A percentile compares a stretch with the other conserved stretches of the same genome.
Evolutionary conservation across 2,797 vertebrate species (phyloP).

Genomic region (Aphelocoma californica): DNA sequence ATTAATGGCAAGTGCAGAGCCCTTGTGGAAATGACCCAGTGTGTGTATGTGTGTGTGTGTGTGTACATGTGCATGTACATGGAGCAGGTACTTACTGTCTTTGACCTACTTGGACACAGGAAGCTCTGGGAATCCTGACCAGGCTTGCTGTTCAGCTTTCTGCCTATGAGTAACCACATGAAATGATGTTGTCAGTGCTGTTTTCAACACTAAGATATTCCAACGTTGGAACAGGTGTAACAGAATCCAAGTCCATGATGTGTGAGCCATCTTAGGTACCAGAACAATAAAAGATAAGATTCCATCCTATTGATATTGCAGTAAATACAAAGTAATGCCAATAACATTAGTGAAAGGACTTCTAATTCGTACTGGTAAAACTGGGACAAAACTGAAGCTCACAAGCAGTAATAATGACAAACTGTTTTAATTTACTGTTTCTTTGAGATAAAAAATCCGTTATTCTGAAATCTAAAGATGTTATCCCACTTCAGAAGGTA

Average conservation of each 20-base stretch:
- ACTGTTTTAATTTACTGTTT: background rate
- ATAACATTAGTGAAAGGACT: background rate
- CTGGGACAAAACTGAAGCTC: background rate
- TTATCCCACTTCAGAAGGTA: background rate
- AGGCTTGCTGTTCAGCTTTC: background rate
- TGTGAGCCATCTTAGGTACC: background rate
- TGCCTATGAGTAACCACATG: background rate
- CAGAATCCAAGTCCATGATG: background rate
- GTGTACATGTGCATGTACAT: fast-evolving
- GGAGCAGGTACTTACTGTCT: background rate
- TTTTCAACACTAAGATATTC: background rate
- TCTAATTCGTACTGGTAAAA: background rate
- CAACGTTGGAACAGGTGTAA: background rate
- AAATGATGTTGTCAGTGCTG: background rate
- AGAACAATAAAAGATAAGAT: background rate
- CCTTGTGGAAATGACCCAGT: background rate
- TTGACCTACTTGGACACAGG: background rate
- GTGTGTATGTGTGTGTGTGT: too few relatives aligned
- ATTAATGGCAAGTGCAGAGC: background rate
- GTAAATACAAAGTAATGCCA: background rate
- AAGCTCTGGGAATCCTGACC: background rate
- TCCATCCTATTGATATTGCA: background rate
- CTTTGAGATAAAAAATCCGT: background rate
- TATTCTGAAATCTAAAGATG: background rate
- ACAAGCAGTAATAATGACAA: background rate